phyloP scores from a whole-genome alignment of 2,888 invertebrate species.

The Bursaphelenchus okinawaensis region DNA sequence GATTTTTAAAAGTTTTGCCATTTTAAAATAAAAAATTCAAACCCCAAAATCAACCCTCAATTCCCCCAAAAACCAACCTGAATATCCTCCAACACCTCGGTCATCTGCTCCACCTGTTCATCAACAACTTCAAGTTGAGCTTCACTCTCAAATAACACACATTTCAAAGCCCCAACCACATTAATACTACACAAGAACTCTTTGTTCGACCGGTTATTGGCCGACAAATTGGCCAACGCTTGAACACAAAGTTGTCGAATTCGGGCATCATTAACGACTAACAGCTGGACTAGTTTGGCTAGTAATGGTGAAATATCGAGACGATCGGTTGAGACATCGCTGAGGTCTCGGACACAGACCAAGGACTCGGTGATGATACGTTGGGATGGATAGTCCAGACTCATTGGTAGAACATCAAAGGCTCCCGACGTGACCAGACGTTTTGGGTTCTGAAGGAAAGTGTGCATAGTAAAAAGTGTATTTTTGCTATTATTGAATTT shows the following conservation, averaged over 20 bases:
- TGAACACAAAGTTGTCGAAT: conserved; percentile 32
- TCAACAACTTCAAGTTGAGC: conserved; percentile 13
- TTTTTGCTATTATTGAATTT: background rate
- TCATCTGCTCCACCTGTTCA: background rate
- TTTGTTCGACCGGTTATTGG: conserved; percentile 43
- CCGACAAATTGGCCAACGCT: conserved; percentile 43
- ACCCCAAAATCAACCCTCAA: background rate
- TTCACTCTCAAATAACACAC: conserved; percentile 31
- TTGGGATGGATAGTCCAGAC: conserved; percentile 33
- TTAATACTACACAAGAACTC: conserved; percentile 36
- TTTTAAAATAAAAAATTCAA: background rate
- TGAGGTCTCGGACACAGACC: conserved; percentile 38
- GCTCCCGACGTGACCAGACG: conserved; percentile 24
- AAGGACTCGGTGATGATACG: conserved; percentile 35
- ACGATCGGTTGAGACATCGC: conserved; percentile 23
- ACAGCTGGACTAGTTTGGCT: conserved; percentile 25
- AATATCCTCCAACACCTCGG: conserved; percentile 23
- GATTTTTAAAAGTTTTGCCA: too few relatives aligned
- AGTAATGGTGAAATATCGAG: conserved; percentile 16
- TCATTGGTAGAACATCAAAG: conserved; percentile 24
- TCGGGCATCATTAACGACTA: conserved; percentile 18
- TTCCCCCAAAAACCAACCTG: conserved; percentile 10
- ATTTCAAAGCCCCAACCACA: conserved; percentile 30
- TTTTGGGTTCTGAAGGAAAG: conserved; percentile 22
- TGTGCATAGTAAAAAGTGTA: background rate